Evolutionary conservation across 2,797 vertebrate species (phyloP), one percentile per base, ranked within the genome.

Genomic region (Malurus splendens): DNA sequence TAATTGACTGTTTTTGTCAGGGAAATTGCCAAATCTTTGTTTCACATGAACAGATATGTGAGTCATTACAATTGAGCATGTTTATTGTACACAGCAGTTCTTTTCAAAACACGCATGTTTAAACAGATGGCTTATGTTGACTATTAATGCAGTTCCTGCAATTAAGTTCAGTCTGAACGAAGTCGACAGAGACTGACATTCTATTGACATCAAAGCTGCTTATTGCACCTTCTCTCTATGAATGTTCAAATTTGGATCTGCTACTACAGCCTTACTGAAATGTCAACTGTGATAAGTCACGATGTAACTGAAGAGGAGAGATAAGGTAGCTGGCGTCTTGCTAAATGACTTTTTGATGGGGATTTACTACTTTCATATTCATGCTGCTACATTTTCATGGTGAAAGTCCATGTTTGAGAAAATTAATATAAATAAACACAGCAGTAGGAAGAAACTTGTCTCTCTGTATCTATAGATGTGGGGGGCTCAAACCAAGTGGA

Each of bases 111-210:
- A 92, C 88, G 73, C 78, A 93, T 84, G 71, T 94, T 94, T 92
- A 94, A 95, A 93, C 95, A 96, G 95, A 95, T 95, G 95, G 94
- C 90, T 92, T 78, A 36, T 86, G 79, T 95, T 94, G 95, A 90
- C 93, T 95, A 94, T 94, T 95, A 94, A 95, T 90, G 91, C 87
- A 87, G 87, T 90, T 93, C 92, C 93, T 93, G 91, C 95, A 91
- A 95, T 93, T 89, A 92, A 90, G 74, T 86, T 86, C 90, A 87
- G 56, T 44, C 73, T 62, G 89, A 89, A 60, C 3, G 1, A 87
- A 93, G 86, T 59, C 70, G 90, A 85, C 44, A 47, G 76, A 66
- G 75, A 33, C 52, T 82, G 85, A 76, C 70, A 79, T 79, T 88
- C 70, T 85, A 66, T 23, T 92, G 93, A 94, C 91, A 95, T 93